phyloP scores from a whole-genome alignment of 1,140 invertebrate genomes.

The Pseudomyrmex sp. region DNA sequence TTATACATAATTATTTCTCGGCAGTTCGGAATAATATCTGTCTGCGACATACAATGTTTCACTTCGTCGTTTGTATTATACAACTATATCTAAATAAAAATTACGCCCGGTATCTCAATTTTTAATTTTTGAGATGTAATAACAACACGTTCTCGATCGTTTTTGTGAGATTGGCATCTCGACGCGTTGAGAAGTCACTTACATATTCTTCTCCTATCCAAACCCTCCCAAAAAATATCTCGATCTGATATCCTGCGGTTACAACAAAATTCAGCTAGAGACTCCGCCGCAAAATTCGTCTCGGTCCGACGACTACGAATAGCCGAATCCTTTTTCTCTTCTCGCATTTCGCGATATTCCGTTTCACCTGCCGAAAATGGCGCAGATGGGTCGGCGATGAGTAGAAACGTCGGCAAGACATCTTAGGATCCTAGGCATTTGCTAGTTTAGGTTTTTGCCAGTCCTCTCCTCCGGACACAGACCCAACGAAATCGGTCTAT shows the following conservation, averaged over 20 bases:
- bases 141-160: background rate
- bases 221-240: constrained; percentile 29
- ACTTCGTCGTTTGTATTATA: background rate
- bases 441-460: constrained; percentile 80
- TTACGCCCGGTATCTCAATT: background rate
- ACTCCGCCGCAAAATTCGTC: constrained; percentile 43
- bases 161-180: constrained; percentile 10
- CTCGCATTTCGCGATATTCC: constrained; percentile 78
- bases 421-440: constrained; percentile 79
- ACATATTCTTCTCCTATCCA: constrained; percentile 3
- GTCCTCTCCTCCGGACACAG: constrained; percentile 62
- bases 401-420: constrained; percentile 76
- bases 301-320: constrained; percentile 62
- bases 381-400: constrained; percentile 71
- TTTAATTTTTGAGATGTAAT: background rate
- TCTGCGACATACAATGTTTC: background rate
- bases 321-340: constrained; percentile 79
- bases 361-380: constrained; percentile 83
- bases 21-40: constrained; percentile 37
- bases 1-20: background rate
- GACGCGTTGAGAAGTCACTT: background rate
- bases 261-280: constrained; percentile 13
- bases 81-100: background rate
- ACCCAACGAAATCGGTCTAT: constrained; percentile 76
- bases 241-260: constrained; percentile 52